A percentile compares a stretch with the other conserved stretches of the same genome.
phyloP scores from a whole-genome alignment of 2,797 vertebrate genomes.

The Bovichtus diacanthus region DNA sequence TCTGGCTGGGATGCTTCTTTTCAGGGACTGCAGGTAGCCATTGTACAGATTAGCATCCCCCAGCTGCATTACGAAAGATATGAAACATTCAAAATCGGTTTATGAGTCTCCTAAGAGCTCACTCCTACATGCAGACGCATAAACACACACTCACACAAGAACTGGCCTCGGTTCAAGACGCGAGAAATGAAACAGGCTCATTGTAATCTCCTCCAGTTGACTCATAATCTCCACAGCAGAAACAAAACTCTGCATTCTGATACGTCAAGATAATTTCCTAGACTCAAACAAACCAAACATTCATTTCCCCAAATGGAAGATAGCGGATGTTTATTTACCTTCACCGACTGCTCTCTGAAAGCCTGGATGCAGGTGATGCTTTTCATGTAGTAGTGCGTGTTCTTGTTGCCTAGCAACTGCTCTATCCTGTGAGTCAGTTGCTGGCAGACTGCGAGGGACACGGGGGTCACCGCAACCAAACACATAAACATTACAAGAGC shows the following conservation, averaged over 20 bases:
- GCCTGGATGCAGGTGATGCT: slow-evolving; percentile 91
- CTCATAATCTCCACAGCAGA: slow-evolving; percentile 44
- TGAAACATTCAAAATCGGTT: slow-evolving; percentile 53
- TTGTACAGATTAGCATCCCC: slow-evolving; percentile 89
- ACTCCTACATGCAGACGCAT: slow-evolving; percentile 25
- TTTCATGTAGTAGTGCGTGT: slow-evolving; percentile 92
- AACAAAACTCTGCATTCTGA: slow-evolving; percentile 17
- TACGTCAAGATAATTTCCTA: slow-evolving; percentile 18
- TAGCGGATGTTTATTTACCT: slow-evolving; percentile 84
- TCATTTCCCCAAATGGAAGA: slow-evolving; percentile 14
- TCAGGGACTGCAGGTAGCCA: slow-evolving; percentile 89
- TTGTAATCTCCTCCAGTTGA: slow-evolving; percentile 46
- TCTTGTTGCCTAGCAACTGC: slow-evolving; percentile 93
- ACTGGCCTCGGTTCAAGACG: slow-evolving; percentile 36
- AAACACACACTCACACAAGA: slow-evolving; percentile 15
- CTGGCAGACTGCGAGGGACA: slow-evolving; percentile 87
- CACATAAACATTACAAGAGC: slow-evolving; percentile 61
- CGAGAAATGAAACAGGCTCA: slow-evolving; percentile 53
- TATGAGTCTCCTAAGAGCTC: slow-evolving; percentile 34
- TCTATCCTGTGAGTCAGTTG: slow-evolving; percentile 92
- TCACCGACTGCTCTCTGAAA: slow-evolving; percentile 92
- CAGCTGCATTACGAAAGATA: slow-evolving; percentile 73
- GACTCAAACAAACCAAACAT: slow-evolving; percentile 15
- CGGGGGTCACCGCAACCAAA: slow-evolving; percentile 67
- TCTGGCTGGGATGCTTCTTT: slow-evolving; percentile 88